Evolutionary conservation across 2,797 vertebrate species (phyloP), one percentile per base, ranked within the genome.

Genomic region (Halcyon smyrnensis): DNA sequence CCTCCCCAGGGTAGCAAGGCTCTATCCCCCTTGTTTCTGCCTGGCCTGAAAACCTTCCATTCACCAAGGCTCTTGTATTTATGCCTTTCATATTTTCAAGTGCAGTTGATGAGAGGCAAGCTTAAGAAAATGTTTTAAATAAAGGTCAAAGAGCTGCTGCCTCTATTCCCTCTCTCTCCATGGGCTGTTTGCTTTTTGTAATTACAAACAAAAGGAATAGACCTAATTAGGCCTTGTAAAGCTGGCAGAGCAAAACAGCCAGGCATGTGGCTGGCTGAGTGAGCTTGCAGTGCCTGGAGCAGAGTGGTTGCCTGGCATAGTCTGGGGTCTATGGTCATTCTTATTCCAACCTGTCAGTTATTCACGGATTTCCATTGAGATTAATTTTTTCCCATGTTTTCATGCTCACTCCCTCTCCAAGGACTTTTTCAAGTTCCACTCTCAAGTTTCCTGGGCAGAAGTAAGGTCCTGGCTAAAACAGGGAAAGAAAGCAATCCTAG

Each of bases 331-430:
- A 19, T 87, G 84, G 88, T 95, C 77, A 91, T 92, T 95, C 75
- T 94, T 93, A 90, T 69, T 96, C 75, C 93, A 94, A 67, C 79
- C 81, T 97, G 94, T 94, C 95, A 97, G 95, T 96, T 96, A 97
- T 91, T 93, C 81, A 89, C 87, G 91, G 83, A 95, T 97, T 97
- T 96, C 95, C 36, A 96, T 34, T 92, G 89, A 94, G 96, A 97
- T 96, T 96, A 93, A 91, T 88, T 94, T 95, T 95, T 96, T 92
- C 94, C 84, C 91, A 88, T 93, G 94, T 95, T 93, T 95, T 92
- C 3, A 2, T 78, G 65, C 41, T 70, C 0, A 0, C 5, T 84
- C 27, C 21, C 3, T 90, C 36, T 78, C 56, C 21, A 57, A 84
- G 39, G 69, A 68, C 19, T 88, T 46, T 59, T 76, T 28, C 53